A percentile compares a stretch with the other conserved stretches of the same genome.
Conservation (phyloP, 2,888 invertebrate species). For the Cistogaster globosa region DNA sequence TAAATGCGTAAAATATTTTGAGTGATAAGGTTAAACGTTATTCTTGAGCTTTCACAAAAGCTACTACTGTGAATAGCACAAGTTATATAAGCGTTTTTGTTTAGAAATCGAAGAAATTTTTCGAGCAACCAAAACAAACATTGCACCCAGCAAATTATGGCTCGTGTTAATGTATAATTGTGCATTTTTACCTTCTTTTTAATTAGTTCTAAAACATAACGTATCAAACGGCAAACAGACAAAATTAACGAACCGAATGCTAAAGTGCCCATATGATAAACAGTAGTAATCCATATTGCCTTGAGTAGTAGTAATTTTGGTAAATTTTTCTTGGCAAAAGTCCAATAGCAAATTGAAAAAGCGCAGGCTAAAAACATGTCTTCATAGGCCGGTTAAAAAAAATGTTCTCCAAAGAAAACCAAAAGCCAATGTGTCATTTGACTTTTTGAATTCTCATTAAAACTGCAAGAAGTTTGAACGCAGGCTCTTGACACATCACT, state of each 20-base stretch:
- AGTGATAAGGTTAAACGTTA: constrained; percentile 94
- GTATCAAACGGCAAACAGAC: constrained; percentile 93
- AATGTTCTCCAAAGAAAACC: constrained; percentile 95
- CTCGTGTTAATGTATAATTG: constrained; percentile 88
- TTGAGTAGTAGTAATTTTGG: constrained; percentile 92
- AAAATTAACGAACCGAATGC: constrained; percentile 96
- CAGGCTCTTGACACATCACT: constrained; percentile 70
- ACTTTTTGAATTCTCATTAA: constrained; percentile 85
- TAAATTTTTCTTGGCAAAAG: constrained; percentile 91
- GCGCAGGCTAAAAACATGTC: constrained; percentile 96
- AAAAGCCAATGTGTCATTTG: constrained; percentile 84
- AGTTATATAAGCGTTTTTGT: constrained; percentile 95
- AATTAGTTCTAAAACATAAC: constrained; percentile 92
- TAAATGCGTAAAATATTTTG: constrained; percentile 91
- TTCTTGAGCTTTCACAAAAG: constrained; percentile 94
- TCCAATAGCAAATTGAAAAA: constrained; percentile 97
- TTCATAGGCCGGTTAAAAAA: constrained; percentile 92
- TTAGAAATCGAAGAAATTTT: constrained; percentile 91
- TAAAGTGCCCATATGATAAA: constrained; percentile 90
- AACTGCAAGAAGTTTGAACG: constrained; percentile 85
- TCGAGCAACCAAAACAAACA: constrained; percentile 95
- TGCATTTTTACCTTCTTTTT: constrained; percentile 93
- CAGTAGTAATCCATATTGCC: constrained; percentile 88
- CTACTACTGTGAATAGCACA: constrained; percentile 96
- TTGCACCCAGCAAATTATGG: constrained; percentile 89